Base-by-base conservation (phyloP, 1,140 invertebrate genomes). In the Zaprionus nigranus region DNA sequence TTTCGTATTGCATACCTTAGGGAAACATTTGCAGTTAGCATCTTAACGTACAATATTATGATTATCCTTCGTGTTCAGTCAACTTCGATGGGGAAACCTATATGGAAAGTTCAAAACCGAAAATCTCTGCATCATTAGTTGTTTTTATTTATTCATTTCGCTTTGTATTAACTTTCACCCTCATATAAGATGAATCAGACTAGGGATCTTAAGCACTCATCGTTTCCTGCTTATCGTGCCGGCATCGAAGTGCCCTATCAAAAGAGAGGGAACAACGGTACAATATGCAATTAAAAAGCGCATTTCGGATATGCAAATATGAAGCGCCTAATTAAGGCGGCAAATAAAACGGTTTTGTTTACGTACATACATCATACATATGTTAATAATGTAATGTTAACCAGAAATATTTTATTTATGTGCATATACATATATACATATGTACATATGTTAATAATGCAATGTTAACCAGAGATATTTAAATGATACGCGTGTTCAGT, bases 281-380 rank as follows among this genome's bases (percentile, higher is more conserved):
- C 46, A 22, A 22, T 5, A 13, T 51, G 20, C 20, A 51, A 51
- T 51, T 51, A 51, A 51, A 24, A 51, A 51, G 20, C 46, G 46
- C 46, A 51, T 51, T 51, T 51, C 46, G 46, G 46, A 51, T 12
- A 51, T 9, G 46, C 46, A 51, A 51, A 51, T n/a, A 51, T 22
- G 17, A 22, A 51, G 17, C 46, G 46, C 46, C 22, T 51, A 51
- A 22, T 51, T 51, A 51, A 22, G 20, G 46, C 20, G 20, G 46
- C 20, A 51, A 51, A 51, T 51, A 24, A 51, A 51, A 51, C 22
- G 20, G 46, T 51, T 51, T 51, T 12, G 13, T 51, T 51, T 51
- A 12, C 20, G 9, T 49, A 43, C 15, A n/a, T 3, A 17, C 17
- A 20, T 20, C n/a, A n/a, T 17, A 7, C 30, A 5, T 24, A 22